These are phyloP conservation scores for Bovichtus diacanthus DNA, from an alignment of 2,797 vertebrate species.

Conservation along the genomic window DNA sequence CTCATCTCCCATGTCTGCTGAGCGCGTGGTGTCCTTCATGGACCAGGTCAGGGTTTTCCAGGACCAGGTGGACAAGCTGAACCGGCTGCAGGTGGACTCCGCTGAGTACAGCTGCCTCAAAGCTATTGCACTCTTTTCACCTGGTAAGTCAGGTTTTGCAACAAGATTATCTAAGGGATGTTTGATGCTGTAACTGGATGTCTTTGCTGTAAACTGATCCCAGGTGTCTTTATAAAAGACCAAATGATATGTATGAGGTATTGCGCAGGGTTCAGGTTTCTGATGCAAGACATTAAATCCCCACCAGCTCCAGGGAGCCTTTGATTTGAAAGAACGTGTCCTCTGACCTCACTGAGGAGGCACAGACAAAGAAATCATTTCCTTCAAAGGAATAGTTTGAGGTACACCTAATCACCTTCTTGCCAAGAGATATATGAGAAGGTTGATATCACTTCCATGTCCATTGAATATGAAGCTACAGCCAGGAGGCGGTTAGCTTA, in stretches of 20 bases:
- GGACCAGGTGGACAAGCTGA: conserved; percentile 98
- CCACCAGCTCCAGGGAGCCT: background rate
- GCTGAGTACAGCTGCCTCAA: conserved; percentile 98
- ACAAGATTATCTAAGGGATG: background rate
- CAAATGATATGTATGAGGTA: background rate
- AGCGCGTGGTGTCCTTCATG: conserved; percentile 97
- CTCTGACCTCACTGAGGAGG: conserved; percentile 23
- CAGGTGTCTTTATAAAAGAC: conserved; percentile 12
- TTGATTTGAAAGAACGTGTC: conserved; percentile 26
- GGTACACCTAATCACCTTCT: background rate
- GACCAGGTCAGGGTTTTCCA: conserved; percentile 97
- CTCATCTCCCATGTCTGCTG: conserved; percentile 94
- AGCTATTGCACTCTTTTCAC: conserved; percentile 96
- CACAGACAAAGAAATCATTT: background rate
- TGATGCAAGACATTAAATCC: background rate
- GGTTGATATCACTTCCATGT: background rate
- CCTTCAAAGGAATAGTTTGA: background rate
- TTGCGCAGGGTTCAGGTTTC: background rate
- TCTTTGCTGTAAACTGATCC: conserved; percentile 25
- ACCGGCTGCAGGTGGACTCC: conserved; percentile 93
- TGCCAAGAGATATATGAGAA: background rate
- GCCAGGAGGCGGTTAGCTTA: background rate
- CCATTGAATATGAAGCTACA: background rate
- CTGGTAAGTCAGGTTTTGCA: conserved; percentile 80
- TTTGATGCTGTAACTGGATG: background rate